Base-by-base conservation (phyloP, 2,113 vertebrate genomes). In the Anguilla japonica region DNA sequence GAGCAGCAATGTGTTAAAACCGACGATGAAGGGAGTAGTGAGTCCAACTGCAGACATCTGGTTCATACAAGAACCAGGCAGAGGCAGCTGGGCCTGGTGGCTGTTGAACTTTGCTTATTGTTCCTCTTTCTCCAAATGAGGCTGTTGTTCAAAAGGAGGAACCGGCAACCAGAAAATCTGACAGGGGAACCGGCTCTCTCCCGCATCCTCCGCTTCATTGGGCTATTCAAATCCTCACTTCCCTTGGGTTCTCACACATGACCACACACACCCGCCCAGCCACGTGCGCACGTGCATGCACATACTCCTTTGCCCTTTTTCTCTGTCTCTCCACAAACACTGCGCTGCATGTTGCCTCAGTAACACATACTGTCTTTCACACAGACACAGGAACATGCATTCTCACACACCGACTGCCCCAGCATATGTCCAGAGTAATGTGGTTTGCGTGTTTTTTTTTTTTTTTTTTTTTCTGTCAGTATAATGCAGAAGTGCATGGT, bases 71-170 rank as follows among this genome's bases (percentile, higher is more conserved):
- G 71, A n/a, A 75, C n/a, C n/a, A 22, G 71, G n/a, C 63, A 26
- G 22, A 71, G 22, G 1, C 60, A 20, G 60, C 60, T 34, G n/a
- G 71, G 20, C n/a, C 71, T 75, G 71, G n/a, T 75, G 71, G 34
- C 71, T 75, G 71, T 75, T 75, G 71, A 75, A 75, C 71, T 75
- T 34, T 75, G 71, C 71, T 29, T 34, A n/a, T 75, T 34, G 20
- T 75, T 75, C 71, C 71, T 75, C n/a, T 75, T 75, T 26, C n/a
- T 75, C n/a, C 71, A 34, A 75, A 75, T 75, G n/a, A 75, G 71
- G 26, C 26, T 29, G 71, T 34, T 75, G 71, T 75, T 75, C 26
- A 75, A 13, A 34, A 75, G 26, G 71, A 75, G 71, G 71, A 75
- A 75, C 71, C 26, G 11, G n/a, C 8, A 34, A 34, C 71, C 71